phyloP scores from a whole-genome alignment of 2,888 invertebrate genomes.

The Euphydryas editha region DNA sequence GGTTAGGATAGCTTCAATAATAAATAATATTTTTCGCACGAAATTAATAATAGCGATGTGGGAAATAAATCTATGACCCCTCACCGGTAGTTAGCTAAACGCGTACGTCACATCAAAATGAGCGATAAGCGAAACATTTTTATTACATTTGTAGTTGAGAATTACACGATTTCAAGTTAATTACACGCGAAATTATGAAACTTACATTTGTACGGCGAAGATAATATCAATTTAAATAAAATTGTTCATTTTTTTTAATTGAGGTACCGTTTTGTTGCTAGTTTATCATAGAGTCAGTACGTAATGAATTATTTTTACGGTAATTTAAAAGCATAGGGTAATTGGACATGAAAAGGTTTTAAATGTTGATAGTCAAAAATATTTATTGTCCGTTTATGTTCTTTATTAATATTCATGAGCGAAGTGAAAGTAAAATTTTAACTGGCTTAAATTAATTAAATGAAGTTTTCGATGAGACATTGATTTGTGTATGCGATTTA shows the following conservation, averaged over 20 bases:
- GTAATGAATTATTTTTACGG: background rate
- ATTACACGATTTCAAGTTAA: conserved; percentile 29
- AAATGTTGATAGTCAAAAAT: too few relatives aligned
- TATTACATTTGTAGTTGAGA: conserved; percentile 32
- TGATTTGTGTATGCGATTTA: too few relatives aligned
- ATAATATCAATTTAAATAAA: conserved; percentile 32
- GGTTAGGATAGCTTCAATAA: background rate
- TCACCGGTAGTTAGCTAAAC: background rate
- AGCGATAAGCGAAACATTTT: conserved; percentile 30
- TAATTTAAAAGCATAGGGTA: background rate
- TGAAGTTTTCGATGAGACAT: too few relatives aligned
- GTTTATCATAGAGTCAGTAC: background rate
- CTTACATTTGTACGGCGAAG: conserved; percentile 34
- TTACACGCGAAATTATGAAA: conserved; percentile 37
- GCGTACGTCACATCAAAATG: conserved; percentile 15
- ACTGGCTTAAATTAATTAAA: too few relatives aligned
- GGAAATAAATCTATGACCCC: background rate
- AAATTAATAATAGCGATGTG: background rate
- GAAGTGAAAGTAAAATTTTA: too few relatives aligned
- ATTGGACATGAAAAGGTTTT: too few relatives aligned
- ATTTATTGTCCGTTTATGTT: too few relatives aligned
- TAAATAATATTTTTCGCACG: background rate
- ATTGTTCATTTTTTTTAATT: conserved; percentile 12
- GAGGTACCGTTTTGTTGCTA: conserved; percentile 20
- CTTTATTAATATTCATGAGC: too few relatives aligned